Evolutionary conservation across 1,140 invertebrate species (phyloP), one percentile per base, ranked within the genome.

Genomic region (Semibalanus balanoides): DNA sequence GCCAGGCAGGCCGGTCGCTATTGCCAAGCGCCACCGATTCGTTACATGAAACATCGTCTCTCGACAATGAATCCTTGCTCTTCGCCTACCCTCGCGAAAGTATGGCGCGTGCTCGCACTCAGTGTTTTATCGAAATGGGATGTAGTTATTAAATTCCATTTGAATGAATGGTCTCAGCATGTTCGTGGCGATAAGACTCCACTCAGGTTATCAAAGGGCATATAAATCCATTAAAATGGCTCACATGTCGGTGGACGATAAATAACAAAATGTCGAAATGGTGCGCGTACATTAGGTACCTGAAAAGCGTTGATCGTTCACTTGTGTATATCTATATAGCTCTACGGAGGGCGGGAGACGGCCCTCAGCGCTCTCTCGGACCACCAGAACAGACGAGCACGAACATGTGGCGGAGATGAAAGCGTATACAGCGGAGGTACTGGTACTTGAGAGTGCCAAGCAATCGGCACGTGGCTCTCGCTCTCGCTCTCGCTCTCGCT

Each of bases 201-300:
- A n/a, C n/a, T n/a, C n/a, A n/a, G n/a, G 51, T 64, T 25, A 64
- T 25, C 14, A 64, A 25, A 64, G 51, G 9, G 51, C 7, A 40
- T 25, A 64, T 1, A 64, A 64, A 64, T 64, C 22, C 51, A 64
- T 25, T 64, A 64, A 64, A 64, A 64, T 19, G 22, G 51, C 9
- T 64, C 51, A 64, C 22, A 64, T 64, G 51, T 64, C 51, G 51
- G 51, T 25, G 11, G 51, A 64, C 22, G 51, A 64, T 64, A 64
- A 64, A 64, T 64, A 64, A 64, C 22, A 25, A 64, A 64, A 64
- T 64, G 51, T 64, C 22, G 51, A 64, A 14, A 64, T 25, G 51
- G 51, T 64, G 51, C 51, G 51, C 51, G 51, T 64, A 64, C 51
- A 64, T 64, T 64, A 64, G 51, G 51, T 64, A 64, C 51, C 51